Percentiles rank a stretch among this genome's conserved stretches.
These are phyloP conservation scores for Linnaemya tessellans DNA, from an alignment of 2,888 invertebrate species.

Conservation along the genomic window DNA sequence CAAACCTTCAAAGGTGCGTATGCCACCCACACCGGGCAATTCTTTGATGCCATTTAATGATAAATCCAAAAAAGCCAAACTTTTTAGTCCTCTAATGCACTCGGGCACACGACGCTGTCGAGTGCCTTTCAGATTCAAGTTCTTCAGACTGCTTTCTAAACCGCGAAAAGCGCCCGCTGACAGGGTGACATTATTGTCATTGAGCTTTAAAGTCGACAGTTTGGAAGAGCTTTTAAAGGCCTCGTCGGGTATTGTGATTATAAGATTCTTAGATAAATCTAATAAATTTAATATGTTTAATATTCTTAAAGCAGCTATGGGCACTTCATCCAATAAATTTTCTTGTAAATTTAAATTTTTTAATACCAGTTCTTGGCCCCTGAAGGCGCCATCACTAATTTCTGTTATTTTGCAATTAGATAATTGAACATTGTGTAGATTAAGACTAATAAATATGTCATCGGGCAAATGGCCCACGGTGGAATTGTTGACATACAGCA, in stretches of 20 bases:
- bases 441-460: conserved; percentile 88
- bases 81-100: conserved; percentile 89
- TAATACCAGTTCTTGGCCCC: conserved; percentile 91
- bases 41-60: conserved; percentile 94
- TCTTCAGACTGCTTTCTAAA: conserved; percentile 91
- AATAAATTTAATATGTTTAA: conserved; percentile 89
- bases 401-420: conserved; percentile 91
- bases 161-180: conserved; percentile 89
- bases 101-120: conserved; percentile 91
- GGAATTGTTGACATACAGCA: conserved; percentile 95
- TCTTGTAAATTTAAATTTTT: conserved; percentile 94
- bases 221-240: conserved; percentile 90
- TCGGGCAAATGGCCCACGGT: conserved; percentile 88
- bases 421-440: conserved; percentile 92
- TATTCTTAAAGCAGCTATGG: conserved; percentile 88
- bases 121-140: conserved; percentile 94
- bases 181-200: conserved; percentile 93
- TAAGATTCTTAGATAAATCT: conserved; percentile 93
- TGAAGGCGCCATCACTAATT: conserved; percentile 90
- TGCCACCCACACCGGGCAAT: conserved; percentile 88
- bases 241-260: conserved; percentile 88
- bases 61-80: conserved; percentile 93
- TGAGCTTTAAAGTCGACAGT: conserved; percentile 91
- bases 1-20: conserved; percentile 89
- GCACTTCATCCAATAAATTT: conserved; percentile 91